Evolutionary conservation across 1,140 invertebrate species (phyloP), one percentile per base, ranked within the genome.

Genomic region (Yoshiicerus persimilis): DNA sequence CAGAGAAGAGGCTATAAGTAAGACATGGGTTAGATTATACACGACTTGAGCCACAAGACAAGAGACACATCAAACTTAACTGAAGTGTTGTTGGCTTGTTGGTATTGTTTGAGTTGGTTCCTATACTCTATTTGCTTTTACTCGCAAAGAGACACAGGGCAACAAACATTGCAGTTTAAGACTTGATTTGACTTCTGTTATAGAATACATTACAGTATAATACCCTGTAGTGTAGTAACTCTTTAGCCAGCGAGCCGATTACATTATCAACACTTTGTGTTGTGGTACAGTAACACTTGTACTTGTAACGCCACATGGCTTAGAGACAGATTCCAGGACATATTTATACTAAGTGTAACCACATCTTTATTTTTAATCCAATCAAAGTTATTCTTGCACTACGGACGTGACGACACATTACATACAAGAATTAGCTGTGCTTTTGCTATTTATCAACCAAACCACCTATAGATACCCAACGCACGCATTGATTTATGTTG

Each of bases 11-110:
- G 75, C 47, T 2, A n/a, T 56, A 70, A 70, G 27, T 70, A 70
- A 70, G 64, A 70, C 64, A 70, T 27, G 64, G 23, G 23, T 27
- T 25, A 70, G 64, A 25, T 36, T 80, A n/a, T 80, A 34, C 75
- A 34, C 20, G 27, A 36, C 32, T 80, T 20, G 20, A 80, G 75
- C 75, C 75, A 80, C 75, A 80, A 80, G 32, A 80, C 30, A 80
- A 80, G 34, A 80, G 75, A 80, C 75, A 80, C 75, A 80, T 80
- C 75, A 80, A 80, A 80, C 75, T 80, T 80, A 80, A 80, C 75
- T 80, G 32, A 80, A 80, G 75, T 80, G 75, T 36, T 80, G 75
- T 80, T 80, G 75, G 75, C 30, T 56, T 80, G 75, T 80, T 80
- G 75, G 30, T 80, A 32, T 80, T n/a, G 75, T 70, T 70, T 56